These are phyloP conservation scores for Platyrinchus mystaceus DNA, from an alignment of 2,797 vertebrate species.

Conservation along the genomic window DNA sequence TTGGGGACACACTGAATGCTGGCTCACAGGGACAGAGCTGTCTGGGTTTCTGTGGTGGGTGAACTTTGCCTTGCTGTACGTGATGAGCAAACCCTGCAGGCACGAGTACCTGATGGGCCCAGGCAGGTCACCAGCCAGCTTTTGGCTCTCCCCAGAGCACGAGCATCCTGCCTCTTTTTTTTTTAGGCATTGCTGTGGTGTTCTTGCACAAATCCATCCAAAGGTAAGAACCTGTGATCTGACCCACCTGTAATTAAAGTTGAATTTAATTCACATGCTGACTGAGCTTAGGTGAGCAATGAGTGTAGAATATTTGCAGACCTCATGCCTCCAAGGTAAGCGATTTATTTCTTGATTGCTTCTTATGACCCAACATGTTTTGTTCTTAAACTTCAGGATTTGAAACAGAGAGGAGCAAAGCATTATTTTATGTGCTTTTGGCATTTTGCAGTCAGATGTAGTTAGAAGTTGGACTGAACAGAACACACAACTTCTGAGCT, in stretches of 20 bases:
- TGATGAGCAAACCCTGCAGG: not conserved
- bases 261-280: not conserved
- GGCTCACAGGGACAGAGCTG: not conserved
- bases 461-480: not conserved
- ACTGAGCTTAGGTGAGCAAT: not conserved
- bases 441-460: not conserved
- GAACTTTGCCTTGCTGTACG: not conserved
- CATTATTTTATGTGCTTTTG: not conserved
- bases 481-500: not conserved
- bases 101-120: not conserved
- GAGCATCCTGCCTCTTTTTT: not conserved
- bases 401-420: not conserved
- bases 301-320: not conserved
- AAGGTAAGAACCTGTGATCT: not conserved
- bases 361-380: not conserved
- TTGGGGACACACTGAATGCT: rapidly evolving
- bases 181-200: not conserved
- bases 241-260: not conserved
- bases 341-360: not conserved
- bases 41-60: not conserved
- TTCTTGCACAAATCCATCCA: not conserved
- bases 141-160: not conserved
- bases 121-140: not conserved
- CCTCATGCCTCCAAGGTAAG: not conserved
- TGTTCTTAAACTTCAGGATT: not conserved